Base-by-base conservation (phyloP, 1,140 invertebrate species). In the Stegodyphus dumicola region DNA sequence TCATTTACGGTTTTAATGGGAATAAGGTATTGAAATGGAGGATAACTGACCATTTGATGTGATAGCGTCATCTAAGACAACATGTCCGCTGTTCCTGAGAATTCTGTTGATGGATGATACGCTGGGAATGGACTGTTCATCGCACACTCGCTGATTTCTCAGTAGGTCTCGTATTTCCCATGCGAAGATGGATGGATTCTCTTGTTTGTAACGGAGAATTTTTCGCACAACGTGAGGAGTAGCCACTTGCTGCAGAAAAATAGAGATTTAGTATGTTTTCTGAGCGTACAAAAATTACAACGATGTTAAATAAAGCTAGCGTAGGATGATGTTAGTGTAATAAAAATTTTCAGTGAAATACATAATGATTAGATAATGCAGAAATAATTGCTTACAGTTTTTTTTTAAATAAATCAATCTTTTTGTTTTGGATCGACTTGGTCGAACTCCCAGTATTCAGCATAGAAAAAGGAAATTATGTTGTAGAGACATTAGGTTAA, bases 41-140 rank as follows among this genome's bases (percentile, higher is more conserved):
- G 33, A 33, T 33, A 33, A 17, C 64, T 56, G 5, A 70, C 69
- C 54, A 66, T 65, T 65, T 10, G 64, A 10, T 7, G 71, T 2
- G 6, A 65, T n/a, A 3, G 17, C 15, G 5, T 75, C 77, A 11
- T 87, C 78, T 4, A 64, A n/a, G 11, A 83, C 78, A 10, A 81
- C 65, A 10, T 87, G 86, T 2, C 86, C 86, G 48, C 91, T 91
- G 90, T 97, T 97, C 73, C 97, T 92, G 53, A 98, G 93, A 88
- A 99, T 98, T 86, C 97, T 92, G 91, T 98, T 98, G 70, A 98
- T 97, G 10, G 96, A 98, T 80, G 96, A 97, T 65, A 98, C 97
- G 56, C 96, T 97, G 2, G 97, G 96, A 87, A 98, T 95, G 77
- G 83, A 77, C 15, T 87, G 78, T 6, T 89, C 86, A 90, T 96